Base-by-base conservation (phyloP, 2,888 invertebrate species). In the Phasia obesa region DNA sequence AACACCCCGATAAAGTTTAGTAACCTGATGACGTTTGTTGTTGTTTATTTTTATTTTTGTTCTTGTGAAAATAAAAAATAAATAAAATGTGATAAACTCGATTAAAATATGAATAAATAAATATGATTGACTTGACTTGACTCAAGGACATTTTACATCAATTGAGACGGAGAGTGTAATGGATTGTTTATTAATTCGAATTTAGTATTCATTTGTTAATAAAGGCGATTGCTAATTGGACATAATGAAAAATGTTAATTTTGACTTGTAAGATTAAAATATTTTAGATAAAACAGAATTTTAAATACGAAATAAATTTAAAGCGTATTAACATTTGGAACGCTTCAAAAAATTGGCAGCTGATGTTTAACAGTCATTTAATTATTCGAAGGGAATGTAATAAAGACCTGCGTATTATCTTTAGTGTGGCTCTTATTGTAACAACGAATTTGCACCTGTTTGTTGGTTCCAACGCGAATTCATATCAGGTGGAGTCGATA, bases 121-220 rank as follows among this genome's bases (percentile, higher is more conserved):
- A 64, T 70, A 70, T 79, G 71, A 73, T 51, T 79, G 78, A 73
- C 78, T 73, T 79, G 78, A 73, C 78, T 73, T 65, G 38, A 15
- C 27, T 79, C 71, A 79, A 79, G 78, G 78, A 79, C 78, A 65
- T 73, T 64, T 59, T 64, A 62, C 21, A 31, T 21, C 27, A 57
- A 76, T 35, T 47, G 31, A 25, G 27, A 55, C 11, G 15, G n/a
- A 11, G 7, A n/a, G 57, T 47, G 53, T 64, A 64, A 57, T 38
- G 57, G 21, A 23, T 67, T 53, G 21, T 27, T 31, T 23, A 53
- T 69, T 31, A 27, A 59, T 27, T 62, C 27, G 4, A 51, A 62
- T 27, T 57, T 67, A 25, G 17, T 55, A 47, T 42, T 35, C 49
- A 67, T 35, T 47, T 60, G 27, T 49, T 23, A 57, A 65, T 42